Base-by-base conservation (phyloP, 92 coral and sea anemone species). In the Paramuricea clavata region DNA sequence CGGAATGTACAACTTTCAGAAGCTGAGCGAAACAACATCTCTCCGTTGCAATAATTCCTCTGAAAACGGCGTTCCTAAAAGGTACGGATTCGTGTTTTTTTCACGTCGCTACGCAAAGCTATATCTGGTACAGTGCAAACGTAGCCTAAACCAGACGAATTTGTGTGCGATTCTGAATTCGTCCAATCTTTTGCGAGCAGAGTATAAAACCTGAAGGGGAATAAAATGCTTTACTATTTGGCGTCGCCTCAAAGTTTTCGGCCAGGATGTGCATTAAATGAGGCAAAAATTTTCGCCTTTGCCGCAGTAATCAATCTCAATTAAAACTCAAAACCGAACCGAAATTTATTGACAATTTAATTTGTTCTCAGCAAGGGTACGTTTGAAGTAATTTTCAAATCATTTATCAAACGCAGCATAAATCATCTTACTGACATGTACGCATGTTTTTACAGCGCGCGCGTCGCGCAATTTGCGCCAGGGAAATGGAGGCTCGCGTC, bases 351-450 rank as follows among this genome's bases (percentile, higher is more conserved):
- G 82, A 76, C 82, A 76, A 76, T 76, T 76, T 76, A 76, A 76
- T 76, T 76, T 76, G 82, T 76, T 76, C 82, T 76, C 82, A 76
- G 82, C 82, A 52, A 76, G 82, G 82, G 82, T 35, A 76, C 47
- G 47, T 76, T 76, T 76, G 67, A 76, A 25, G 82, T 54, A 76
- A 76, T 76, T 76, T 76, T 76, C 82, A 76, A 76, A 76, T 76
- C 82, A 76, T 76, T 76, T 76, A 76, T 76, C 82, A 76, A 49
- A 36, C 23, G 68, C 23, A 30, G 23, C 82, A 76, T 76, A 76
- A 76, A 76, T 76, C 82, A 65, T 31, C 39, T 57, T 28, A 19
- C 31, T 65, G 72, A 65, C 72, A 27, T 28, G 36, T 3, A 4
- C 72, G 72, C 72, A 65, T 64, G 72, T 65, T 65, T 65, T 65